Base-by-base conservation (phyloP, 2,888 invertebrate species). In the Cryptops parisi region DNA sequence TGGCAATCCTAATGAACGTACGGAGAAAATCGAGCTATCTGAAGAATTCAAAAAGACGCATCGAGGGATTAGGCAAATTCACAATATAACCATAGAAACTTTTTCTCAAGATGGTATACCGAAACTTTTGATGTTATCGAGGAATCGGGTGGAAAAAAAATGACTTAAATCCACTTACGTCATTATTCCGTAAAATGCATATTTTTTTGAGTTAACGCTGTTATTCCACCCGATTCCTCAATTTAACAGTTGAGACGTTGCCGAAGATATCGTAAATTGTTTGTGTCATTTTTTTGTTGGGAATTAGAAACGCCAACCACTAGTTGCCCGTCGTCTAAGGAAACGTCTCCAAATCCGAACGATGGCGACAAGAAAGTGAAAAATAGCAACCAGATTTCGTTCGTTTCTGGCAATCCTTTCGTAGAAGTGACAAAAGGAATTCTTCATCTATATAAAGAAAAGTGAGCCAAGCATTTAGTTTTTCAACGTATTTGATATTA, bases 361-460 rank as follows among this genome's bases (percentile, higher is more conserved):
- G 9, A n/a, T 19, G 25, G 25, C 19, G 46, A 46, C 19, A 22
- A 24, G 6, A 46, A 46, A 46, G 3, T 4, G 15, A 46, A 46
- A 24, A 24, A 19, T 5, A 75, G 75, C 22, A 58, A 57, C 40
- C 62, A 68, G 3, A 65, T 72, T 15, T 66, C 66, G 38, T 96
- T 93, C 70, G 87, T 88, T 62, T 91, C 88, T 62, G 98, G 98
- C 2, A 99, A 99, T 74, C 97, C 96, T 1, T 81, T 85, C 63
- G 90, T 97, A 1, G 97, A 99, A 72, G 83, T 91, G 33, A 94
- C 94, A 0, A 90, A 91, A 68, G 98, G 98, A 39, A 83, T 98
- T 46, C 73, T 99, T 54, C 98, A 98, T 76, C 74, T 98, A 21
- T 97, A 91, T 68, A 97, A 96, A 68, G 93, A 96, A 69, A 90